These are phyloP conservation scores for Melanotaenia trifasciata DNA, from an alignment of 2,797 vertebrate species.

Conservation along the genomic window DNA sequence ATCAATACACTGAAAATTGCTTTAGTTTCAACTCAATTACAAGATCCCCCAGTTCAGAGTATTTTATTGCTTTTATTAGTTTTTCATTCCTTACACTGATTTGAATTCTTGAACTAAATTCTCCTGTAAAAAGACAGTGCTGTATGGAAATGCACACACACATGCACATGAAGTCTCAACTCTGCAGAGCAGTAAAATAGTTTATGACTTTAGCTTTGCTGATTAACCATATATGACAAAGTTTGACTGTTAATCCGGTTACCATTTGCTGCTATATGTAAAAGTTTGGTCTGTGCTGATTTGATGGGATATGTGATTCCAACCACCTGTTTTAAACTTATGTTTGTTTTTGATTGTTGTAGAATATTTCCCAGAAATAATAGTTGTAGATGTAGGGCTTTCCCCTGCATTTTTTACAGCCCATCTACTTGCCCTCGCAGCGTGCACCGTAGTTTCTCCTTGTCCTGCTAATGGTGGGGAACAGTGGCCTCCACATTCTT, in stretches of 20 bases:
- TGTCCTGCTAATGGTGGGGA: conserved; percentile 51
- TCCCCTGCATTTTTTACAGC: conserved; percentile 20
- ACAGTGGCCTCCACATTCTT: conserved; percentile 50
- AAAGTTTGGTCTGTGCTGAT: conserved; percentile 41
- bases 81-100: conserved; percentile 20
- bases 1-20: conserved; percentile 44
- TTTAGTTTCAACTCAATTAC: conserved; percentile 42
- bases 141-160: background rate
- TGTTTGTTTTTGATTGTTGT: conserved; percentile 41
- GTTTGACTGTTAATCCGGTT: conserved; percentile 63
- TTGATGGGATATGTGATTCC: conserved; percentile 21
- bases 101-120: conserved; percentile 20
- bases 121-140: background rate
- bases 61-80: conserved; percentile 31
- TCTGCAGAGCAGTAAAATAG: conserved; percentile 27
- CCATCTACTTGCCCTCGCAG: conserved; percentile 43
- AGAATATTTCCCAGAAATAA: conserved; percentile 34
- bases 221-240: conserved; percentile 45
- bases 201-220: conserved; percentile 24
- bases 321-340: conserved; percentile 63
- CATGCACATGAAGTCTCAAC: conserved; percentile 4
- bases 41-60: conserved; percentile 22
- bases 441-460: conserved; percentile 31
- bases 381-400: conserved; percentile 14
- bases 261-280: conserved; percentile 61